Conservation (phyloP, 2,888 invertebrate genomes). For the Myopa testacea region DNA sequence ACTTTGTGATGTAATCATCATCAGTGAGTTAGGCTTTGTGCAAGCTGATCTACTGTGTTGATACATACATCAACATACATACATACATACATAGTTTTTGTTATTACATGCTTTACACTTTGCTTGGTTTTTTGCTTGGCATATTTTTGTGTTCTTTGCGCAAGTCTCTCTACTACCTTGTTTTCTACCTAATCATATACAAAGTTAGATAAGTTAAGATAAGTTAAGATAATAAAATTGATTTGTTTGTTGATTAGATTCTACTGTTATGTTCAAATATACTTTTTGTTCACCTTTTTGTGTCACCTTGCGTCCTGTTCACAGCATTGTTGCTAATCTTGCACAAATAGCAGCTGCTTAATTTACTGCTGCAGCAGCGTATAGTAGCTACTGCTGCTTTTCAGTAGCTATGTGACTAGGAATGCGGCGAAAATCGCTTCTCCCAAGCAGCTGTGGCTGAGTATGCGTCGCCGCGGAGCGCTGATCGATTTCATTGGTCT, state of each 20-base stretch:
- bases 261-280: slow-evolving; percentile 41
- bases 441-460: slow-evolving; percentile 42
- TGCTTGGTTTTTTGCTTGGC: background rate
- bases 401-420: slow-evolving; percentile 55
- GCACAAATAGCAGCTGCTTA: background rate
- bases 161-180: background rate
- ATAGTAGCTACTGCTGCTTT: slow-evolving; percentile 41
- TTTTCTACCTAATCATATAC: slow-evolving; percentile 1
- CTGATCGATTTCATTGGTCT: slow-evolving; percentile 48
- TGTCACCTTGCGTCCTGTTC: background rate
- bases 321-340: slow-evolving; percentile 10
- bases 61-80: too few species aligned
- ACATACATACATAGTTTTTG: background rate
- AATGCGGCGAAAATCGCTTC: slow-evolving; percentile 46
- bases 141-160: background rate
- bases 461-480: slow-evolving; percentile 44
- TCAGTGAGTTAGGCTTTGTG: slow-evolving; percentile 9
- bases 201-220: slow-evolving; percentile 16
- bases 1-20: slow-evolving; percentile 8
- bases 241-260: slow-evolving; percentile 38
- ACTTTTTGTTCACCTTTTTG: slow-evolving; percentile 33
- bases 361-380: slow-evolving; percentile 27
- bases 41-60: background rate
- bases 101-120: background rate
- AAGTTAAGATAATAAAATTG: slow-evolving; percentile 4